phyloP scores from a whole-genome alignment of 2,797 vertebrate species.

The Alca torda region DNA sequence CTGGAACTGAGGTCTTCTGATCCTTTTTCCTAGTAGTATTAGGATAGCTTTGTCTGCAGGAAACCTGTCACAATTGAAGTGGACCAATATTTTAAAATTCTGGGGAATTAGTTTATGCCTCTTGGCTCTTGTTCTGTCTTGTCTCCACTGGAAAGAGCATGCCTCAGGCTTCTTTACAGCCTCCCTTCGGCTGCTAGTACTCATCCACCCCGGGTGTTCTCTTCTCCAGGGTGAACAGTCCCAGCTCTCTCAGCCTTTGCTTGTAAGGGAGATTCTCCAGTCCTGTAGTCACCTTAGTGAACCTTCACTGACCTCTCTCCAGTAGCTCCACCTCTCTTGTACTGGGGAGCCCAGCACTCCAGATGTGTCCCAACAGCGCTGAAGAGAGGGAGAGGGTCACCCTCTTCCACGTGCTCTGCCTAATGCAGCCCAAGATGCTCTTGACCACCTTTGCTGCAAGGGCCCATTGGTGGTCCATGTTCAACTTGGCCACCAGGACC shows the following conservation, averaged over 20 bases:
- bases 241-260: neutral
- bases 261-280: neutral
- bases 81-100: neutral
- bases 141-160: neutral
- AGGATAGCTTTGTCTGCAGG: neutral
- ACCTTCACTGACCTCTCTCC: neutral
- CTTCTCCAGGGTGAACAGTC: neutral
- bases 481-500: neutral
- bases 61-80: neutral
- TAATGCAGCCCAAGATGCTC: neutral
- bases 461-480: neutral
- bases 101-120: neutral
- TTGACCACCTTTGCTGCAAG: neutral
- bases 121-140: neutral
- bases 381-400: too few relatives aligned
- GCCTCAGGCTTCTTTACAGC: neutral
- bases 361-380: neutral
- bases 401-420: neutral
- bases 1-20: neutral
- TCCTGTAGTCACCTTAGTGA: neutral
- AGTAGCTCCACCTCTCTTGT: neutral
- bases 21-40: neutral
- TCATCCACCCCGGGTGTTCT: fast-evolving
- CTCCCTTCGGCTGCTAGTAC: neutral
- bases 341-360: neutral